phyloP scores from a whole-genome alignment of 2,797 vertebrate genomes.

The Ciconia nigra region DNA sequence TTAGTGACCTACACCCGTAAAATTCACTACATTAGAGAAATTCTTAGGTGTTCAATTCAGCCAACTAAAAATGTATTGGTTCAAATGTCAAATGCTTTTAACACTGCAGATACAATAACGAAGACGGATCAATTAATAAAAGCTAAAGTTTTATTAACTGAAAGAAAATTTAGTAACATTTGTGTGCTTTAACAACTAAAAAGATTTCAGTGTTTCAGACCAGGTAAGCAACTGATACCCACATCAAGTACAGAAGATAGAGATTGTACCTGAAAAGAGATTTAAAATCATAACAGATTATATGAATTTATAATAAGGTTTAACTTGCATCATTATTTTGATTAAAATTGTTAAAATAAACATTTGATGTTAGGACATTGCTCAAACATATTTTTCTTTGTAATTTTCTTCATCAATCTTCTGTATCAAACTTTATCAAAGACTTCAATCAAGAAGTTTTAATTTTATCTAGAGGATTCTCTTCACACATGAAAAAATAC shows the following conservation, averaged over 20 bases:
- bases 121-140: neutral
- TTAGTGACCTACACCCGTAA: neutral
- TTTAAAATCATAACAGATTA: neutral
- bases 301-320: neutral
- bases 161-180: neutral
- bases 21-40: neutral
- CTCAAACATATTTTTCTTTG: neutral
- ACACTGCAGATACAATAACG: neutral
- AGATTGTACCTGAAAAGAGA: neutral
- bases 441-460: neutral
- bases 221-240: neutral
- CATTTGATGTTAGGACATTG: neutral
- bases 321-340: neutral
- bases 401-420: neutral
- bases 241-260: neutral
- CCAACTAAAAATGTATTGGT: rapidly evolving
- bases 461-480: neutral
- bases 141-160: neutral
- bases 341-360: conserved; percentile 14
- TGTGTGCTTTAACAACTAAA: neutral
- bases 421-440: neutral
- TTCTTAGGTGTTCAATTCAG: neutral
- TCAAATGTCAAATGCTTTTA: neutral
- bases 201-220: neutral
- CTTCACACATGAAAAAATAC: neutral